Percentiles rank a stretch among this genome's conserved stretches.
Conservation (phyloP, 2,888 invertebrate genomes). For the Vandiemenella viatica region DNA sequence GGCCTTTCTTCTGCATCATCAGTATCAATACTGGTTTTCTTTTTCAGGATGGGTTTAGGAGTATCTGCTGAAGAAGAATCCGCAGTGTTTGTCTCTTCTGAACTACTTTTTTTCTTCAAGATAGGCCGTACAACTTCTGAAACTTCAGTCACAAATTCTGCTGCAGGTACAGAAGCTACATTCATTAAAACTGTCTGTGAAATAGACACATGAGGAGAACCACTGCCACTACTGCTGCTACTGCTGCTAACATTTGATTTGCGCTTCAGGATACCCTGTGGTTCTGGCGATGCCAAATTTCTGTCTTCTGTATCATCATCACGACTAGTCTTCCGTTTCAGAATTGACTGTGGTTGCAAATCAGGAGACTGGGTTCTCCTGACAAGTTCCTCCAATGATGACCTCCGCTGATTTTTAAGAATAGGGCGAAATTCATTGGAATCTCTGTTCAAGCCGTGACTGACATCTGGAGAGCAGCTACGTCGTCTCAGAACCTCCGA, state of each 20-base stretch:
- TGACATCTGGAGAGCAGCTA: constrained; percentile 54
- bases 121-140: constrained; percentile 52
- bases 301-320: constrained; percentile 40
- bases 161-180: constrained; percentile 36
- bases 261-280: constrained; percentile 63
- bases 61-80: constrained; percentile 17
- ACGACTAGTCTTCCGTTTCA: constrained; percentile 51
- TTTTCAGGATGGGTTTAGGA: constrained; percentile 63
- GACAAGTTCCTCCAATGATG: constrained; percentile 52
- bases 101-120: constrained; percentile 65
- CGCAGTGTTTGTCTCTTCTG: constrained; percentile 40
- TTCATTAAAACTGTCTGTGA: constrained; percentile 50
- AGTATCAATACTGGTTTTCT: constrained; percentile 41
- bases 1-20: constrained; percentile 49
- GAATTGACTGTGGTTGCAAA: constrained; percentile 36
- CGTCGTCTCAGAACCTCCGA: constrained; percentile 51
- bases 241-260: constrained; percentile 24
- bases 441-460: constrained; percentile 25
- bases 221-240: constrained; percentile 40
- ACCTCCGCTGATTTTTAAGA: constrained; percentile 48
- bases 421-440: constrained; percentile 44
- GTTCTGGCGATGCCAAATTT: constrained; percentile 47
- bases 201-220: constrained; percentile 50
- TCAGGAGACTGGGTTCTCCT: constrained; percentile 47
- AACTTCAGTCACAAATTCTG: constrained; percentile 4